These are phyloP conservation scores for Nomada lathburiana DNA, from an alignment of 2,888 invertebrate species.

Conservation along the genomic window DNA sequence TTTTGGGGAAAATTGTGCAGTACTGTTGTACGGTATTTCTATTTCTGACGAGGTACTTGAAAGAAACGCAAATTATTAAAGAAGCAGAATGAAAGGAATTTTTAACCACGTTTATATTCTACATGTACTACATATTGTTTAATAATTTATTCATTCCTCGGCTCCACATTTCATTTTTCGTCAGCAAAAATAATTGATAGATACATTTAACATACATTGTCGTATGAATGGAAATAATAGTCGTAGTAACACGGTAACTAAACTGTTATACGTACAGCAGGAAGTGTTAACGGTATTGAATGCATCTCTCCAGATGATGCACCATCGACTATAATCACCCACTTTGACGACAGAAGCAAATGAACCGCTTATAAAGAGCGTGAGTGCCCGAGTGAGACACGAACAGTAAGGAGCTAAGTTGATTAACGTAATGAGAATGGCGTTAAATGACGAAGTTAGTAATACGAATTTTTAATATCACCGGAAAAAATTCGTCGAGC, in stretches of 20 bases:
- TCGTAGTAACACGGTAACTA: background rate
- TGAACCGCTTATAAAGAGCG: constrained; percentile 27
- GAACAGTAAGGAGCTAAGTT: constrained; percentile 26
- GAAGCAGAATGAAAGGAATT: too few relatives aligned
- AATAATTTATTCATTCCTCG: too few relatives aligned
- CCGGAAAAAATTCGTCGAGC: background rate
- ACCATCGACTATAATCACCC: constrained; percentile 23
- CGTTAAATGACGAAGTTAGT: constrained; percentile 2
- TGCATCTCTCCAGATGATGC: constrained; percentile 6
- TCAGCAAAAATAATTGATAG: too few relatives aligned
- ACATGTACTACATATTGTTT: too few relatives aligned
- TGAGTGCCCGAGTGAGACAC: constrained; percentile 21
- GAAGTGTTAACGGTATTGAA: constrained; percentile 20
- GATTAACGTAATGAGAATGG: constrained; percentile 23
- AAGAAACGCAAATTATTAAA: too few relatives aligned
- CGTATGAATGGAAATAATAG: background rate
- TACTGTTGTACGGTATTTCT: too few relatives aligned
- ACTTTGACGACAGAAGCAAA: constrained; percentile 35
- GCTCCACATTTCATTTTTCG: too few relatives aligned
- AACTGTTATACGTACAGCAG: background rate
- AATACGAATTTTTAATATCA: background rate
- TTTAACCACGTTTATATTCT: too few relatives aligned
- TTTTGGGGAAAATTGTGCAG: too few relatives aligned
- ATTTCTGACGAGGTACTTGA: too few relatives aligned
- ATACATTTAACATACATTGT: background rate